Conservation (phyloP, 2,888 invertebrate species). For the Trilocha varians region DNA sequence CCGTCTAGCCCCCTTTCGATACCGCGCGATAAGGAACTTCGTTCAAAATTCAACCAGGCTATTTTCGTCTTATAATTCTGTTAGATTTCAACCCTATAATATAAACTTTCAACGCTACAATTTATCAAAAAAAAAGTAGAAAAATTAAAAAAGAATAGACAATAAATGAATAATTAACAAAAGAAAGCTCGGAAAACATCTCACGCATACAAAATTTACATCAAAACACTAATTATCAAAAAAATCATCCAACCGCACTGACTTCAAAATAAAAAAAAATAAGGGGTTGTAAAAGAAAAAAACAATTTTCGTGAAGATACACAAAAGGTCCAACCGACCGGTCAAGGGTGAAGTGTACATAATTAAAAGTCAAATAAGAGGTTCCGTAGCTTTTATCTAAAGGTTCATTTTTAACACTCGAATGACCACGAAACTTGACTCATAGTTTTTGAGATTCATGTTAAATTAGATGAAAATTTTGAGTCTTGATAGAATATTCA, state of each 20-base stretch:
- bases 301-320: slow-evolving; percentile 45
- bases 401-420: slow-evolving; percentile 42
- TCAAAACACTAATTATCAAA: slow-evolving; percentile 58
- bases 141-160: no score
- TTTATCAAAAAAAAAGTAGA: no score
- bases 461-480: no score
- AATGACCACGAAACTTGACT: slow-evolving; percentile 35
- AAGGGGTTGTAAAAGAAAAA: slow-evolving; percentile 29
- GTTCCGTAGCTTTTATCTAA: slow-evolving; percentile 27
- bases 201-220: slow-evolving; percentile 9
- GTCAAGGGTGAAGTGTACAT: slow-evolving; percentile 60
- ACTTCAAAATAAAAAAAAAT: slow-evolving; percentile 33
- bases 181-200: background rate
- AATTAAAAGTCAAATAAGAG: slow-evolving; percentile 63
- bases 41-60: no score
- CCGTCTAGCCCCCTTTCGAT: no score
- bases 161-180: background rate
- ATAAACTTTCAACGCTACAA: no score
- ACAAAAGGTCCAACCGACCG: slow-evolving; percentile 59
- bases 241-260: slow-evolving; percentile 61
- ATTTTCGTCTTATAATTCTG: no score
- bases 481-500: no score
- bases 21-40: no score
- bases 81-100: no score
- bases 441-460: no score